Conservation (phyloP, 2,113 vertebrate genomes). For the Axis porcinus region DNA sequence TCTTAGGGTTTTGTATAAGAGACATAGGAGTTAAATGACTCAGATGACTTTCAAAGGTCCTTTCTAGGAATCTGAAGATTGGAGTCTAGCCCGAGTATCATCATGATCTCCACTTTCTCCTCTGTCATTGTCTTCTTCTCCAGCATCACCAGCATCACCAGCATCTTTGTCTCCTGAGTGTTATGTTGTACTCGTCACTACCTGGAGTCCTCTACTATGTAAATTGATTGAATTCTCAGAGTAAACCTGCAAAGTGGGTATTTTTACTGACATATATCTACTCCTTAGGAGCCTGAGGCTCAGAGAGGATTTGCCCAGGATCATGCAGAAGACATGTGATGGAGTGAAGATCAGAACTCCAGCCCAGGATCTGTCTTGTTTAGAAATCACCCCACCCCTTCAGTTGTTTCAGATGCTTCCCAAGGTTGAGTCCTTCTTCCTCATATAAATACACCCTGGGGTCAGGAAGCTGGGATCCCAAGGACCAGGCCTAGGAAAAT, state of each 20-base stretch:
- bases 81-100: background rate
- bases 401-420: background rate
- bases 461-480: background rate
- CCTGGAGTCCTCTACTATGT: background rate
- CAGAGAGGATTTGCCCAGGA: background rate
- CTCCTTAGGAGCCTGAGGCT: background rate
- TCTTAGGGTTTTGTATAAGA: background rate
- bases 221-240: background rate
- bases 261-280: background rate
- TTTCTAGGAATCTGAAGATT: background rate
- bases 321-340: background rate
- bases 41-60: background rate
- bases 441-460: background rate
- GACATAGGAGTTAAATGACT: background rate
- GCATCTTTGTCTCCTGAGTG: background rate
- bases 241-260: background rate
- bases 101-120: background rate
- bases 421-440: background rate
- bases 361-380: background rate
- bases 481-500: background rate
- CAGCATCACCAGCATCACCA: background rate
- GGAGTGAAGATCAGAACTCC: background rate
- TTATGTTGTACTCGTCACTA: too few relatives aligned
- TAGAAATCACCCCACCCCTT: background rate
- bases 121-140: background rate